Evolutionary conservation across 1,140 invertebrate species (phyloP), one percentile per base, ranked within the genome.

Genomic region (Anoplophora glabripennis): DNA sequence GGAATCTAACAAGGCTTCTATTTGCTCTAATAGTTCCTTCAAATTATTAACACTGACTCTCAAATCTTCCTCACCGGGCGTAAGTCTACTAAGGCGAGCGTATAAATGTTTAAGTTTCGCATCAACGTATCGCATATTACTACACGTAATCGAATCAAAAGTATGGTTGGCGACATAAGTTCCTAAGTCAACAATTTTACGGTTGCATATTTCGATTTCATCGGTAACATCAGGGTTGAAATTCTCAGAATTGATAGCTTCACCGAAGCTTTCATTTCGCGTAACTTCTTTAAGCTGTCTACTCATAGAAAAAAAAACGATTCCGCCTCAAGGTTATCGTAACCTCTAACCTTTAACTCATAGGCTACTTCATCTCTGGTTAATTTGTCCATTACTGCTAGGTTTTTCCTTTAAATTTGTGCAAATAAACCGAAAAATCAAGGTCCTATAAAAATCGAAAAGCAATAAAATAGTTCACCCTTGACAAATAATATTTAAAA

Each of bases 41-140:
- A 52, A 37, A 37, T 52, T 38, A 14, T 12, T 35, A n/a, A 12
- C 9, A 38, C 36, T 52, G 7, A n/a, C 37, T 37, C 37, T 52
- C 9, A 52, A 52, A 38, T 12, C 34, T 17, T 41, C 17, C 33
- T 38, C 48, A 37, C 37, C 49, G 10, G 34, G n/a, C 11, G n/a
- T 36, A 35, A 52, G 34, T 37, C 33, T 12, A 35, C 36, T 38
- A 21, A 36, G 36, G 12, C 49, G 10, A 12, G 21, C 5, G n/a
- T 14, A 36, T 37, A 40, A 52, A 52, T 52, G 49, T 8, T 38
- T n/a, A 11, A 52, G n/a, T 34, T 38, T 52, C 11, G 49, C 18
- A 37, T 37, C 49, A 15, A 37, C 36, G 7, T 37, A 52, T 12
- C 34, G 14, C n/a, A 33, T 37, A 36, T 52, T 34, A 38, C 12